Base-by-base conservation (phyloP, 2,888 invertebrate genomes). In the Ernsta delagoae region DNA sequence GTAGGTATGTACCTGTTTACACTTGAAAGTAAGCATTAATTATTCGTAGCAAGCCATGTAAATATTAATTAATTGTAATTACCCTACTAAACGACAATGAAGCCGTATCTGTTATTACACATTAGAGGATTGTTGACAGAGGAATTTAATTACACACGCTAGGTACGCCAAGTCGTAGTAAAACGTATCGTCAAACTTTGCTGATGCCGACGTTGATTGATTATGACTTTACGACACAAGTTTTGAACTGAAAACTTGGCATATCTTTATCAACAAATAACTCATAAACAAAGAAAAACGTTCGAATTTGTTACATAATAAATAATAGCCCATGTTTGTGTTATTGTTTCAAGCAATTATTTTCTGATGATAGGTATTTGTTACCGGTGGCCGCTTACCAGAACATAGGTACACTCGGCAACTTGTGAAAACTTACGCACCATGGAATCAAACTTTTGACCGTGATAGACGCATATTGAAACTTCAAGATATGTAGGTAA, bases 131-230 rank as follows among this genome's bases (percentile, higher is more conserved):
- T 57, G 57, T 57, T 57, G 57, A 57, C 57, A 36, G 7, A 36
- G 54, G 34, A 65, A 70, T 66, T 70, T 73, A 74, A 74, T 73
- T 70, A 77, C 39, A 24, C 82, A 84, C 45, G 24, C 24, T 24
- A 24, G 24, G 16, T 82, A 84, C 45, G 39, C 73, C 74, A 64
- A 75, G 70, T 74, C 78, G 36, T 36, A 36, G 24, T 24, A 24
- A 24, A 24, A 24, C 12, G 57, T 57, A 62, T 61, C 61, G 50
- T 8, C 16, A 16, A 50, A 50, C 59, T 67, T 63, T 54, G 48
- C 16, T 50, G 45, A 67, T 36, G 12, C 12, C 75, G 84, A 85
- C 85, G 73, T 79, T 86, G 87, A 88, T 84, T 78, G 87, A 89
- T 24, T 24, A 24, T 24, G 24, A 24, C 24, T 24, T 88, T 76